Percentiles rank a stretch among this genome's conserved stretches.
phyloP scores from a whole-genome alignment of 2,797 vertebrate genomes.

The Brachyalestes nurse region DNA sequence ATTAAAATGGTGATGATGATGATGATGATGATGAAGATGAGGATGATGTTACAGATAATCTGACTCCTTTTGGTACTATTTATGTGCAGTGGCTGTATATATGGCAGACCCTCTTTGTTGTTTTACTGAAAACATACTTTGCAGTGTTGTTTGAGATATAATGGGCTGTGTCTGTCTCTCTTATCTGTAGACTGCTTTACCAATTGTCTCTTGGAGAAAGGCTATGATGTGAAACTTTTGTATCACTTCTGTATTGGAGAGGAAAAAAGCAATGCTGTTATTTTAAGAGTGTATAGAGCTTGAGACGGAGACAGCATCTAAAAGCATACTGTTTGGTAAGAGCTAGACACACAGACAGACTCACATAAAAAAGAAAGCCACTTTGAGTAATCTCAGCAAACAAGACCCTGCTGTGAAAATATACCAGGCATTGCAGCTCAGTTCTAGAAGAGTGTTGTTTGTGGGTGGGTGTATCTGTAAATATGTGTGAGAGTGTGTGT shows the following conservation, averaged over 20 bases:
- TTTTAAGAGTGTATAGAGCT: background rate
- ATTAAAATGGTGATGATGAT: too few species aligned
- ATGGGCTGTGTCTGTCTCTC: background rate
- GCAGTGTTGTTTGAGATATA: background rate
- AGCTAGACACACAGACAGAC: conserved; percentile 1
- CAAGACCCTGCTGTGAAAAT: conserved; percentile 29
- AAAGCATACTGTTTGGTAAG: conserved; percentile 14
- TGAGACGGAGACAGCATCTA: background rate
- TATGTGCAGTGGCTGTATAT: background rate
- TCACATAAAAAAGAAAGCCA: background rate
- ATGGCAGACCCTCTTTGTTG: background rate
- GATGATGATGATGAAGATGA: too few species aligned
- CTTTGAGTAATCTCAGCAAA: conserved; percentile 28
- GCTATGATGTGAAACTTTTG: background rate
- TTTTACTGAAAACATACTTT: background rate
- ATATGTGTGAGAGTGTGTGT: background rate
- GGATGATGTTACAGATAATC: too few species aligned
- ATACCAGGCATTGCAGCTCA: conserved; percentile 1
- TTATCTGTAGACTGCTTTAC: background rate
- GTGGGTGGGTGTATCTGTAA: background rate
- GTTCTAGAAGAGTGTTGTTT: background rate
- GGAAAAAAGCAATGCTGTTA: background rate
- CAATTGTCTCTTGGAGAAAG: background rate
- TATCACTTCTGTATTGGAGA: background rate
- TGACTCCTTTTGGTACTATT: too few species aligned